Base-by-base conservation (phyloP, 2,797 vertebrate species). In the Oryzias sinensis region DNA sequence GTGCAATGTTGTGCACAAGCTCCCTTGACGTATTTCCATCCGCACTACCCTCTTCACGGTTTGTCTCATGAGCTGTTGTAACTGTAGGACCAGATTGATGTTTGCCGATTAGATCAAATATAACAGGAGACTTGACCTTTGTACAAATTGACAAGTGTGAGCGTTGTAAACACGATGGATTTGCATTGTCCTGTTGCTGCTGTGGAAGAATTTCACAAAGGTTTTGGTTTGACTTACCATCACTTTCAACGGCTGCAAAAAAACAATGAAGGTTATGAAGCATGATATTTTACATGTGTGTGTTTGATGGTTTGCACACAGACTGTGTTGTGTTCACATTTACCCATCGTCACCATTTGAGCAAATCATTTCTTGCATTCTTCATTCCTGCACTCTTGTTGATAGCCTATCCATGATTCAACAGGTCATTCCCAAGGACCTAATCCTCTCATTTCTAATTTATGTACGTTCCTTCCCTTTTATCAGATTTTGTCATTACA, bases 401-500 rank as follows among this genome's bases (percentile, higher is more conserved):
- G 72, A 74, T 72, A 79, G 68, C 65, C 70, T 79, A 80, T 85
- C 56, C 72, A 85, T 84, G 77, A 88, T 88, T 89, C 87, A 86
- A 81, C 77, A 85, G 79, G 87, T 89, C 79, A 86, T 83, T 87
- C 82, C 81, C 78, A 62, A 66, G 81, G 77, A 70, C 80, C 74
- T 86, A 82, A 88, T 87, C 80, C 76, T 59, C 74, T 87, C 79
- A 86, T 87, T 70, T 85, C 81, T 87, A 81, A 86, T 87, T 87
- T 66, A 88, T 80, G 68, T 56, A 3, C 41, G 72, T 68, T 82
- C 70, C 80, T 67, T 81, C 68, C 68, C 68, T 67, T 37, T 81
- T 73, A 84, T 84, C 76, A 79, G 74, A 87, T 80, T 80, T 80
- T 77, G 77, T 86, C 83, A 85, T 89, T 89, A 86, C 80, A 73